A percentile compares a stretch with the other conserved stretches of the same genome.
Evolutionary conservation across 1,140 invertebrate species (phyloP).

Genomic region (Drosophila trapezifrons): DNA sequence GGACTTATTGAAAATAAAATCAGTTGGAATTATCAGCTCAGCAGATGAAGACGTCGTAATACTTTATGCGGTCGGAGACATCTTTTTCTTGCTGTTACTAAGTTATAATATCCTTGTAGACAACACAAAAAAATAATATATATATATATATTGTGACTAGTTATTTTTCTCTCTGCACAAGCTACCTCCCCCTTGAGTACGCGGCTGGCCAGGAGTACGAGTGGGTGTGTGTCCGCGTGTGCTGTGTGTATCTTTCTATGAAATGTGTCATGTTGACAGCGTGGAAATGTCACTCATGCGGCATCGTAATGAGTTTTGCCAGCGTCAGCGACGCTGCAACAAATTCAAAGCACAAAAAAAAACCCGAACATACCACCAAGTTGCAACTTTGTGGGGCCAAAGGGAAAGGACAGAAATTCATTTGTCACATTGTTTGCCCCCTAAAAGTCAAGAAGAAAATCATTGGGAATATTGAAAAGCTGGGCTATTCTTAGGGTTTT

Average conservation of each 20-base stretch:
- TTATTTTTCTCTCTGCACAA: background rate
- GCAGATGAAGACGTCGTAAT: no score
- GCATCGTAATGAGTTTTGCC: constrained; percentile 77
- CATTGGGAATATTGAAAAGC: constrained; percentile 12
- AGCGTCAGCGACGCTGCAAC: constrained; percentile 39
- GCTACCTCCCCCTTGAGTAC: background rate
- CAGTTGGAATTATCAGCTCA: no score
- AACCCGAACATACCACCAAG: background rate
- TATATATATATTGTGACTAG: no score
- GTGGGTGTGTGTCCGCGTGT: constrained; percentile 6
- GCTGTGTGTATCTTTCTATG: constrained; percentile 57
- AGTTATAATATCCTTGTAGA: no score
- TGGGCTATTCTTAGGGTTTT: background rate
- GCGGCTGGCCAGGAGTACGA: background rate
- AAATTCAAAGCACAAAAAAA: constrained; percentile 7
- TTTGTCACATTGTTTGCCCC: constrained; percentile 4
- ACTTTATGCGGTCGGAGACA: background rate
- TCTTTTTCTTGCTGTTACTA: accelerated
- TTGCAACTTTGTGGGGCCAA: background rate
- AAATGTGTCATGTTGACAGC: constrained; percentile 81
- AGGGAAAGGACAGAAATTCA: background rate
- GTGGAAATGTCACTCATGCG: constrained; percentile 79
- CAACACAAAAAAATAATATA: background rate
- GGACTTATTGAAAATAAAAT: no score
- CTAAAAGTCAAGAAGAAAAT: constrained; percentile 4